Evolutionary conservation across 2,797 vertebrate species (phyloP), one percentile per base, ranked within the genome.

Genomic region (Moxostoma hubbsi): DNA sequence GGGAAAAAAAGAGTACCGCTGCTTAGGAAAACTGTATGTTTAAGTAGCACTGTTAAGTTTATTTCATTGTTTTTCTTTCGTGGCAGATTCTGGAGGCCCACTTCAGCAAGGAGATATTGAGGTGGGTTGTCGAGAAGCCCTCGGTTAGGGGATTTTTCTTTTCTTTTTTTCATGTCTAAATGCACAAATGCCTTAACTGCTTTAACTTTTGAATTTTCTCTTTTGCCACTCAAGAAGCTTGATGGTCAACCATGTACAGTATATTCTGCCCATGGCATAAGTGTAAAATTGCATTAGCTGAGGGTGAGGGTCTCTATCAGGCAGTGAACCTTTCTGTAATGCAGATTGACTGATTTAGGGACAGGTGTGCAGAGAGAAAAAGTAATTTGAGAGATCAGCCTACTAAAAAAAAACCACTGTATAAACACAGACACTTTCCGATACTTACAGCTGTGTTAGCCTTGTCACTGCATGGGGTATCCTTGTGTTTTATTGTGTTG

Each of bases 191-290:
- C 18, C 9, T 54, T 12, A 13, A 64, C 15, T 47, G 6, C 15
- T 51, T 58, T 57, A 68, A 51, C 47, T 72, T 24, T 50, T 45
- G 0, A 0, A 58, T 53, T 71, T 74, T 45, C 49, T 49, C 13
- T 67, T 81, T 8, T 59, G 36, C 13, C 15, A 81, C 55, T 74
- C 24, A 84, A 98, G 97, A 96, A 97, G 83, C 94, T 97, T 13
- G 83, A 93, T 82, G 96, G 96, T 62, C 91, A 83, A 62, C 43
- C 90, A 0, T 99, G 97, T 75, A 94, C 98, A 51, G 90, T 24
- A 24, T 24, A 24, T 24, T 97, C 84, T 99, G 97, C 86, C 97
- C 97, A 0, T 98, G 97, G 97, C 97, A 99, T 90, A 96, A 96
- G 85, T 98, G 94, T 86, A 96, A 94, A 91, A 99, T 99, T 85